Conservation (phyloP, 2,113 vertebrate species). For the Ifrita kowaldi region DNA sequence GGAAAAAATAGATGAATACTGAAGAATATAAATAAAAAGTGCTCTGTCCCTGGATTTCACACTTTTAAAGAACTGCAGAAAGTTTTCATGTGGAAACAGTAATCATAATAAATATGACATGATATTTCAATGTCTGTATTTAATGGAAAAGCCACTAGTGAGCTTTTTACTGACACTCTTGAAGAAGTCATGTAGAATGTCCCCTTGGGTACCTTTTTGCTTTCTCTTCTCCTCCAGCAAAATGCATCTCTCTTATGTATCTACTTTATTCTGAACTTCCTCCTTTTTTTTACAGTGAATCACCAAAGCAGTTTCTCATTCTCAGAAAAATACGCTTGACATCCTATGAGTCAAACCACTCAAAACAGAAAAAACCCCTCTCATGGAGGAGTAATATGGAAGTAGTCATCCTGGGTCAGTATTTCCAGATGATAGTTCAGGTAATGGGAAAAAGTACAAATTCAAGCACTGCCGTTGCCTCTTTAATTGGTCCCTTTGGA, state of each 20-base stretch:
- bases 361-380: not conserved
- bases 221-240: not conserved
- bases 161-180: not conserved
- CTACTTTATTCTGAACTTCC: not conserved
- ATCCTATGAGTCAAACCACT: not conserved
- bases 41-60: not conserved
- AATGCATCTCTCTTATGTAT: not conserved
- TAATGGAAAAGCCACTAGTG: not conserved
- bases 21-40: not conserved
- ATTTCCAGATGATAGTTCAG: not conserved
- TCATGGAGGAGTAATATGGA: not conserved
- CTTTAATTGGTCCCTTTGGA: slow-evolving; percentile 25
- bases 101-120: not conserved
- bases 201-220: not conserved
- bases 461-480: not conserved
- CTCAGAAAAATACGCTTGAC: not conserved
- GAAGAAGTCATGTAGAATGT: not conserved
- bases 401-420: not conserved
- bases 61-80: not conserved
- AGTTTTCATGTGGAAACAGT: not conserved
- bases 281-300: not conserved
- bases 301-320: not conserved
- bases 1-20: not conserved
- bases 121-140: not conserved
- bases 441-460: not conserved